Percentiles rank a stretch among this genome's conserved stretches.
phyloP scores from a whole-genome alignment of 2,797 vertebrate species.

The Lates japonicus region DNA sequence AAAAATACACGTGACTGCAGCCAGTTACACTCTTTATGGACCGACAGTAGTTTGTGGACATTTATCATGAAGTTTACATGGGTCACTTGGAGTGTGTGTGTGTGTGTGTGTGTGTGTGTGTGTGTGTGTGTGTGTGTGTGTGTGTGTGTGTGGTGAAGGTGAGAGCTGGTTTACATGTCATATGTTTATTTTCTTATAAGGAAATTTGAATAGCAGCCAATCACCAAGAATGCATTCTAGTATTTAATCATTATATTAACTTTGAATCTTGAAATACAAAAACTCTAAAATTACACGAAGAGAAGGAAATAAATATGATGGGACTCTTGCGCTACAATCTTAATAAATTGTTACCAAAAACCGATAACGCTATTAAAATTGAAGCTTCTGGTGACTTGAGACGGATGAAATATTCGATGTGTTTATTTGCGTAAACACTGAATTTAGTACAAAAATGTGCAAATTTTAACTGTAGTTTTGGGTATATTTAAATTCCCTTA shows the following conservation, averaged over 20 bases:
- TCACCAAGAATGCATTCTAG: not conserved
- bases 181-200: not conserved
- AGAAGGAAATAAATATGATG: not conserved
- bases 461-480: not conserved
- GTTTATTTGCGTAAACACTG: slow-evolving; percentile 1
- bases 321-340: not conserved
- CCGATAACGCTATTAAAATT: not conserved
- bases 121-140: not conserved
- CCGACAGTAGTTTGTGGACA: slow-evolving; percentile 1
- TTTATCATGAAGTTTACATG: slow-evolving; percentile 10
- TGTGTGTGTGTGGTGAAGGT: not conserved
- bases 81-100: not conserved
- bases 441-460: not conserved
- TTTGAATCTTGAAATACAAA: not conserved
- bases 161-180: not conserved
- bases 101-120: not conserved
- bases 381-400: not conserved
- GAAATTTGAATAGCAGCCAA: not conserved
- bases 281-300: not conserved
- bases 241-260: not conserved
- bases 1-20: not conserved
- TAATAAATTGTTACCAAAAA: not conserved
- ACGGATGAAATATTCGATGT: not conserved
- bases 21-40: not conserved
- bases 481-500: not conserved